Evolutionary conservation across 2,888 invertebrate genomes (phyloP).

Genomic region (Drosophila neutralis): DNA sequence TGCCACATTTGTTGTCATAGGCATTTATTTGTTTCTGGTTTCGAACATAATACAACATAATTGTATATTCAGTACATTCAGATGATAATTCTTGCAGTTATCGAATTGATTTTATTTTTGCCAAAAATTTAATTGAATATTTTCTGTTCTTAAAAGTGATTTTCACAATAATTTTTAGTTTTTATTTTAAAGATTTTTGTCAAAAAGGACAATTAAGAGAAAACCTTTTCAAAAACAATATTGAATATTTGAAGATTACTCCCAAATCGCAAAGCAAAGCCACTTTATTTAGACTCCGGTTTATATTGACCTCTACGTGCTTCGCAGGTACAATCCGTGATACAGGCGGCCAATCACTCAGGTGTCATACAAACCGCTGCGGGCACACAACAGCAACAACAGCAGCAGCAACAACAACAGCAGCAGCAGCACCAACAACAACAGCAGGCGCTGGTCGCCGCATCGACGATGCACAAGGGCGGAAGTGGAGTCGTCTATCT

Average conservation of each 20-base stretch:
- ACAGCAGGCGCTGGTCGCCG: conserved; percentile 89
- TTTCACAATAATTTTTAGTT: background rate
- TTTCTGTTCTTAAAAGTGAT: background rate
- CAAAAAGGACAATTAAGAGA: background rate
- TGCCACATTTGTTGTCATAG: background rate
- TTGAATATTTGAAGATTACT: background rate
- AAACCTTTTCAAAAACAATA: background rate
- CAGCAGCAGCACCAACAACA: conserved; percentile 49
- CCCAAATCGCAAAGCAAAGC: background rate
- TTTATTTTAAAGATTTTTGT: background rate
- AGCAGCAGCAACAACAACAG: conserved; percentile 48
- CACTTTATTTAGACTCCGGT: background rate
- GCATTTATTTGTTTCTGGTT: too few species aligned
- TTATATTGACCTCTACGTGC: background rate
- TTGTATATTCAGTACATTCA: too few species aligned
- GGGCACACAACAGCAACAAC: conserved; percentile 86
- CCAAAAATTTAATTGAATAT: background rate
- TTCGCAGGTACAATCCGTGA: conserved; percentile 95
- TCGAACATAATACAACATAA: too few species aligned
- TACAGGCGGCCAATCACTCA: conserved; percentile 97
- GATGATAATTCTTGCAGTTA: background rate
- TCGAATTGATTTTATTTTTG: background rate
- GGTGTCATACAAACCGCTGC: conserved; percentile 98
- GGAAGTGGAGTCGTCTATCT: conserved; percentile 89
- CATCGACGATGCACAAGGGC: conserved; percentile 89